Conservation (phyloP, 2,797 vertebrate genomes). For the Muraenolepis orangiensis region DNA sequence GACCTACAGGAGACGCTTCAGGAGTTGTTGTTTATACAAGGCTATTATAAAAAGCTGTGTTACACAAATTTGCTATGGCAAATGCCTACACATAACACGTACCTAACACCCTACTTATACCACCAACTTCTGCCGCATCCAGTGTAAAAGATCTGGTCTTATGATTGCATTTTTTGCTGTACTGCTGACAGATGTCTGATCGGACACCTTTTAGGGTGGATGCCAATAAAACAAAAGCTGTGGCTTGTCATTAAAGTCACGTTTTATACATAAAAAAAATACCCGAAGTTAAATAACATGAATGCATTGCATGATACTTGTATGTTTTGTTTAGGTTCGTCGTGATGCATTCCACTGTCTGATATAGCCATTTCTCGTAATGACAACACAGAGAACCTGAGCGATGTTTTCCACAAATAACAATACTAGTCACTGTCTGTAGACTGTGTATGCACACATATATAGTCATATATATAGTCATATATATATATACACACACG, state of each 20-base stretch:
- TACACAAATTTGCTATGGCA: neutral
- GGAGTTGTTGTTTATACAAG: neutral
- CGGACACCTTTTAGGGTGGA: too few species aligned
- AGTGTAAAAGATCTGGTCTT: neutral
- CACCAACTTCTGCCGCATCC: neutral
- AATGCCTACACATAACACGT: neutral
- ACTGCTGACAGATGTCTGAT: too few species aligned
- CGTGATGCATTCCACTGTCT: neutral
- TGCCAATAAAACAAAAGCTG: neutral
- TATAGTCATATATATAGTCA: too few species aligned
- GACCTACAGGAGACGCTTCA: neutral
- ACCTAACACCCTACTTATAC: too few species aligned
- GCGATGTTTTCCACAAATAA: neutral
- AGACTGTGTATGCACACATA: too few species aligned
- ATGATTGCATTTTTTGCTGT: too few species aligned
- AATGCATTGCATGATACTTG: neutral
- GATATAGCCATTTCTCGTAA: too few species aligned
- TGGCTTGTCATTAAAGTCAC: neutral
- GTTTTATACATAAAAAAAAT: neutral
- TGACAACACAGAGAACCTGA: neutral
- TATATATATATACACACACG: too few species aligned
- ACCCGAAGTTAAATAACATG: neutral
- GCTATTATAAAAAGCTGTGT: neutral
- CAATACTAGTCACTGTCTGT: neutral
- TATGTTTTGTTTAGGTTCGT: neutral